phyloP scores from a whole-genome alignment of 2,113 vertebrate genomes.

The Phrynosoma platyrhinos region DNA sequence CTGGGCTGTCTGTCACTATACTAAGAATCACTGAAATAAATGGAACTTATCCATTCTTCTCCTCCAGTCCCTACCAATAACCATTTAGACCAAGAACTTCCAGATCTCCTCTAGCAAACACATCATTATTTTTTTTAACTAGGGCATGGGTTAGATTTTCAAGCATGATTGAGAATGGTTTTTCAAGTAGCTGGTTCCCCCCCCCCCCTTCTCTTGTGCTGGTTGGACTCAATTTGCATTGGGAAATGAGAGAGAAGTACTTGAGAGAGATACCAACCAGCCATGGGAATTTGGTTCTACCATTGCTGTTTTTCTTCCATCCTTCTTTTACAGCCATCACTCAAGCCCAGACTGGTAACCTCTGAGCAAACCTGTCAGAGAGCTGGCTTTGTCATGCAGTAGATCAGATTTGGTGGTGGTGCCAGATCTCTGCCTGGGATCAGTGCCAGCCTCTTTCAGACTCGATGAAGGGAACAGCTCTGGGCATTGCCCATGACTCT shows the following conservation, averaged over 20 bases:
- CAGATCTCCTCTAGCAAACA: neutral
- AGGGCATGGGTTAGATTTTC: neutral
- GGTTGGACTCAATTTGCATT: neutral
- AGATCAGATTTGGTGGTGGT: too few species aligned
- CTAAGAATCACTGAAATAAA: neutral
- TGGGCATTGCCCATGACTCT: too few species aligned
- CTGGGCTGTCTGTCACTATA: neutral
- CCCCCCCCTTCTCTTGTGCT: neutral
- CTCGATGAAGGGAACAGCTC: too few species aligned
- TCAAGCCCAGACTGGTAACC: too few species aligned
- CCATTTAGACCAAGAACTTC: neutral
- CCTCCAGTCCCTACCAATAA: neutral
- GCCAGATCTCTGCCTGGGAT: too few species aligned
- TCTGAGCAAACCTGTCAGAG: too few species aligned
- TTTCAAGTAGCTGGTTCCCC: neutral
- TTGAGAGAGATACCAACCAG: neutral
- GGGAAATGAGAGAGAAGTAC: neutral
- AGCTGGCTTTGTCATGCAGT: too few species aligned
- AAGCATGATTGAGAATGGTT: neutral
- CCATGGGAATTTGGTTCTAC: too few species aligned
- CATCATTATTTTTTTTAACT: neutral
- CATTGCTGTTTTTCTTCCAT: neutral
- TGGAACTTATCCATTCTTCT: neutral
- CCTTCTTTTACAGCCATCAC: too few species aligned
- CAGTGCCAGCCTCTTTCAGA: too few species aligned